These are phyloP conservation scores for Catagonus wagneri DNA, from an alignment of 2,113 vertebrate genomes.

Conservation along the genomic window DNA sequence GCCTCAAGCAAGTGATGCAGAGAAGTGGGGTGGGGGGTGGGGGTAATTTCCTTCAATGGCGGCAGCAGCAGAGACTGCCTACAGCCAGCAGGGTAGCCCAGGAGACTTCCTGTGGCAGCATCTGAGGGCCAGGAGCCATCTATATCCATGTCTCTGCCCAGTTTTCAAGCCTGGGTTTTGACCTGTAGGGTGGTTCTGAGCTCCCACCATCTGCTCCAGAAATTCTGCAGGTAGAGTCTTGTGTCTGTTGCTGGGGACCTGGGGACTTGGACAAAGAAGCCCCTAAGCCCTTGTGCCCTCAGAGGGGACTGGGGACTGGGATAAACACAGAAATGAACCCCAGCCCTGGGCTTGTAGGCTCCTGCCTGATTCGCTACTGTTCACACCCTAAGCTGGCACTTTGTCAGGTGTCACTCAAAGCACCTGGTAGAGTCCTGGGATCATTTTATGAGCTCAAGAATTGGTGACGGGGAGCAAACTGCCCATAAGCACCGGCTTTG, in stretches of 20 bases:
- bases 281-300: too few relatives aligned
- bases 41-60: not conserved
- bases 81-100: not conserved
- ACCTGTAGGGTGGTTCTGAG: not conserved
- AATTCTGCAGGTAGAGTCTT: not conserved
- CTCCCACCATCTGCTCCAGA: not conserved
- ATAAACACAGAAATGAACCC: too few relatives aligned
- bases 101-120: not conserved
- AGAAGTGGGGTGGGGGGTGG: not conserved
- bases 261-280: not conserved
- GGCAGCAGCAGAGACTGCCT: not conserved
- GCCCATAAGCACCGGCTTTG: not conserved
- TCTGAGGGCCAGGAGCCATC: not conserved
- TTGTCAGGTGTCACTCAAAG: not conserved
- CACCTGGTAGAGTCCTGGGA: not conserved
- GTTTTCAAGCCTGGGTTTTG: not conserved
- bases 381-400: accelerated
- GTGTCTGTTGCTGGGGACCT: not conserved
- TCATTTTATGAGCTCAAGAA: not conserved
- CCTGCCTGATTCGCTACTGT: not conserved
- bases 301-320: not conserved
- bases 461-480: not conserved
- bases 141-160: not conserved
- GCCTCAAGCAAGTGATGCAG: not conserved
- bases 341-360: not conserved